A percentile compares a stretch with the other conserved stretches of the same genome.
These are phyloP conservation scores for Rhabdornis inornatus DNA, from an alignment of 2,113 vertebrate genomes.

Conservation along the genomic window DNA sequence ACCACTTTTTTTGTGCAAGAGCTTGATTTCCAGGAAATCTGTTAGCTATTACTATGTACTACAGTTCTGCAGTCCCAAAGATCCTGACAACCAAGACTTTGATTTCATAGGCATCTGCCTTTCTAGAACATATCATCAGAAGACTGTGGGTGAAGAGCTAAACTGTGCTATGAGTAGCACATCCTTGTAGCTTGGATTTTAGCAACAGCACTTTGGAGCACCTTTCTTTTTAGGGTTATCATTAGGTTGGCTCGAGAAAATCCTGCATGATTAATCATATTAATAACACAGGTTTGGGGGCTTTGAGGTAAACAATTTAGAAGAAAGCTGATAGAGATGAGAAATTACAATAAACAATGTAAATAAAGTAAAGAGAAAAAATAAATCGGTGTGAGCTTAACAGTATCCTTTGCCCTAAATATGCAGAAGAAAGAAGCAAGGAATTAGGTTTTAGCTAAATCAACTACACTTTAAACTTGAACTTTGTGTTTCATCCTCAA, in stretches of 20 bases:
- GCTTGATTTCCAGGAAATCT: background rate
- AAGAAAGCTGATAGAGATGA: background rate
- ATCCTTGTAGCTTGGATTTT: background rate
- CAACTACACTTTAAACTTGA: background rate
- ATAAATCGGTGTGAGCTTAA: background rate
- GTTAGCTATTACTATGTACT: background rate
- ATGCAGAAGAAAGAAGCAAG: background rate
- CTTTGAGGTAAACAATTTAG: background rate
- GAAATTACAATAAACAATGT: background rate
- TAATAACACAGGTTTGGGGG: background rate
- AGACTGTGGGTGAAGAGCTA: background rate
- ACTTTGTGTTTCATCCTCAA: background rate
- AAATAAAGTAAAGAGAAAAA: background rate
- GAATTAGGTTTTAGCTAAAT: background rate
- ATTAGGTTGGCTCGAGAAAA: background rate
- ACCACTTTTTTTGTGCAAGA: background rate
- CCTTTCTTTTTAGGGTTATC: background rate
- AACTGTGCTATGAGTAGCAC: background rate
- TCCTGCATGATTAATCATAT: background rate
- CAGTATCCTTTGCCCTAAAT: background rate
- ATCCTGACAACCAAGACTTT: background rate
- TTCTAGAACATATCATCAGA: background rate
- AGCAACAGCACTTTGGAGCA: background rate
- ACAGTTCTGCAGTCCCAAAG: background rate
- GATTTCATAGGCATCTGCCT: background rate